Evolutionary conservation across 2,888 invertebrate species (phyloP), one percentile per base, ranked within the genome.

Genomic region (Mesorhabditis sp.): DNA sequence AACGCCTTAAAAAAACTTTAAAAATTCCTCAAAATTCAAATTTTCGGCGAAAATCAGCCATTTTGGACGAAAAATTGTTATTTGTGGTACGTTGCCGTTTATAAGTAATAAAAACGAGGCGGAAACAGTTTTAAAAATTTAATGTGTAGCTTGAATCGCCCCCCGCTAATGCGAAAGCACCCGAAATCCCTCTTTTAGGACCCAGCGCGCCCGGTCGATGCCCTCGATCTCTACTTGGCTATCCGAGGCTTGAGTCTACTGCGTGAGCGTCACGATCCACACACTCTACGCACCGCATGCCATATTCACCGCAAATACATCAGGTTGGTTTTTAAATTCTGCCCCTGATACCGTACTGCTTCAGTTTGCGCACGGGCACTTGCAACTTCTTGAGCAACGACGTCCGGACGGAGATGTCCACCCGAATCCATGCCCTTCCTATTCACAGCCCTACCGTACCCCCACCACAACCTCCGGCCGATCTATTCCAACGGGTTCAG

Each of bases 191-290:
- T 13, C n/a, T 50, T 50, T n/a, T n/a, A 50, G 58, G 58, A 50
- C n/a, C 58, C 58, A 50, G 58, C 58, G 58, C 58, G 58, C n/a
- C 7, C 58, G n/a, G n/a, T 50, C 58, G 58, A 50, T n/a, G 58
- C 58, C 58, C 58, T 50, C n/a, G 58, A 50, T n/a, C 58, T 50
- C 10, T 50, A 50, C n/a, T n/a, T 50, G 10, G 58, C 58, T 13
- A 10, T 50, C 7, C 58, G 58, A 10, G 58, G 58, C n/a, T n/a
- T 50, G 7, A 13, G 10, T 13, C 58, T 50, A 13, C 58, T 50
- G 10, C 7, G 7, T n/a, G 58, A 50, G n/a, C 7, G n/a, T 50
- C 10, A 50, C 10, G 58, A 50, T n/a, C 58, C 58, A n/a, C 7
- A 50, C n/a, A 13, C 58, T 10, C 58, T 13, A n/a, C 58, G 58